These are phyloP conservation scores for Diorhabda carinulata DNA, from an alignment of 1,140 invertebrate genomes.

Conservation along the genomic window DNA sequence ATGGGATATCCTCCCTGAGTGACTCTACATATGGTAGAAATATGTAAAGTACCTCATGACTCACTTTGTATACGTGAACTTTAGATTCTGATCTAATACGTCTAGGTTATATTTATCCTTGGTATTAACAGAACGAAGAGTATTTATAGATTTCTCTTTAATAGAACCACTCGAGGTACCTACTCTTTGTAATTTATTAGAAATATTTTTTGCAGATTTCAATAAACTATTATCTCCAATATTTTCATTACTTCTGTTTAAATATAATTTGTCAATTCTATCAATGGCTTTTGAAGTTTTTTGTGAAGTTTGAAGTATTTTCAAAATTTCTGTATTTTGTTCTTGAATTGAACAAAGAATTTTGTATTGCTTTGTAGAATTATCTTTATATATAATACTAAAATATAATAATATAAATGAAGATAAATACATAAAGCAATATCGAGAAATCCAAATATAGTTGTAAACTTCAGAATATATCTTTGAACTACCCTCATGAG, in stretches of 20 bases:
- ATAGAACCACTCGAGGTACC: too few relatives aligned
- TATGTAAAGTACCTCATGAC: too few relatives aligned
- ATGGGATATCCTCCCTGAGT: too few relatives aligned
- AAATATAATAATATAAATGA: conserved; percentile 29
- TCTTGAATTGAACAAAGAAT: conserved; percentile 29
- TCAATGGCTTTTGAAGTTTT: neutral
- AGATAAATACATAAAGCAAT: conserved; percentile 32
- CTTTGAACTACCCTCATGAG: conserved; percentile 16
- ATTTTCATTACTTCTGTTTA: neutral
- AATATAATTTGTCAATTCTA: neutral
- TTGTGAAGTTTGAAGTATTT: neutral
- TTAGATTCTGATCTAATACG: too few relatives aligned
- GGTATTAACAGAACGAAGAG: too few relatives aligned
- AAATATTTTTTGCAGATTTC: neutral
- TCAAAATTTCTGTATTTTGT: conserved; percentile 33
- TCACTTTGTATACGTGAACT: too few relatives aligned
- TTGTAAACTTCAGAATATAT: conserved; percentile 31
- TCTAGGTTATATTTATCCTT: too few relatives aligned
- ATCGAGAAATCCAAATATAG: conserved; percentile 37
- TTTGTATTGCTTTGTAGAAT: conserved; percentile 26
- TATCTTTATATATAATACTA: conserved; percentile 29
- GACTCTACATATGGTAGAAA: too few relatives aligned
- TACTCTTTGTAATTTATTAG: neutral
- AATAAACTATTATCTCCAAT: neutral
- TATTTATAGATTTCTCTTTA: too few relatives aligned